These are phyloP conservation scores for Philopotamus ludificatus DNA, from an alignment of 1,140 invertebrate genomes.

Conservation along the genomic window DNA sequence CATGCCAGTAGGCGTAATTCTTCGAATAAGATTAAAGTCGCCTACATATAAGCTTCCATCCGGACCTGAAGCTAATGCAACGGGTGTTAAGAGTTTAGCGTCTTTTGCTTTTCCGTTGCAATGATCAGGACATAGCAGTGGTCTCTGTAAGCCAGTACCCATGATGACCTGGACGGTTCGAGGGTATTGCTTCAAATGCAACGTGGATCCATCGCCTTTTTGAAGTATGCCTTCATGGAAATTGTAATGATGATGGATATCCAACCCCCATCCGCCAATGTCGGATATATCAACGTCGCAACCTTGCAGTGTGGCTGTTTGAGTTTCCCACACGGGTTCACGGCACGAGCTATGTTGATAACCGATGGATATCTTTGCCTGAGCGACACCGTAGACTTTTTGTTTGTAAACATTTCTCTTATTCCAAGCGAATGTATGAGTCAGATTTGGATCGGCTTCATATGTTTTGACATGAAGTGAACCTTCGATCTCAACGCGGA, in stretches of 20 bases:
- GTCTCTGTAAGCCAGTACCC: slow-evolving; percentile 87
- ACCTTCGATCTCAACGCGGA: slow-evolving; percentile 88
- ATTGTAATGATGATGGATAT: slow-evolving; percentile 98
- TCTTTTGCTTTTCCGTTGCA: slow-evolving; percentile 87
- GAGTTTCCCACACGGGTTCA: slow-evolving; percentile 89
- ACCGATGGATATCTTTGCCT: slow-evolving; percentile 85
- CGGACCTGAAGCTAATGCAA: slow-evolving; percentile 88
- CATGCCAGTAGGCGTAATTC: slow-evolving; percentile 87
- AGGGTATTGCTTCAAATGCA: slow-evolving; percentile 92
- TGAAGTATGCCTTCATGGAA: slow-evolving; percentile 96
- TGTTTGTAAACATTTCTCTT: slow-evolving; percentile 96
- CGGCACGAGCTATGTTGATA: slow-evolving; percentile 90
- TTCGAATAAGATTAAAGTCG: slow-evolving; percentile 92
- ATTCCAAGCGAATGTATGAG: slow-evolving; percentile 95
- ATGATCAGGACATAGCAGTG: slow-evolving; percentile 71
- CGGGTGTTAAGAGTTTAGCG: slow-evolving; percentile 84
- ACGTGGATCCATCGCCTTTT: slow-evolving; percentile 90
- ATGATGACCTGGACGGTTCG: slow-evolving; percentile 87
- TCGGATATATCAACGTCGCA: slow-evolving; percentile 97
- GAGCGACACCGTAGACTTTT: slow-evolving; percentile 87
- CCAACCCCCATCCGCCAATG: slow-evolving; percentile 95
- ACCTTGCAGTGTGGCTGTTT: slow-evolving; percentile 90
- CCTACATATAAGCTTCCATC: slow-evolving; percentile 97
- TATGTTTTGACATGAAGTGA: slow-evolving; percentile 88
- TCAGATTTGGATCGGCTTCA: slow-evolving; percentile 92